These are phyloP conservation scores for Coregonus ussuriensis DNA, from an alignment of 2,797 vertebrate species.

Conservation along the genomic window DNA sequence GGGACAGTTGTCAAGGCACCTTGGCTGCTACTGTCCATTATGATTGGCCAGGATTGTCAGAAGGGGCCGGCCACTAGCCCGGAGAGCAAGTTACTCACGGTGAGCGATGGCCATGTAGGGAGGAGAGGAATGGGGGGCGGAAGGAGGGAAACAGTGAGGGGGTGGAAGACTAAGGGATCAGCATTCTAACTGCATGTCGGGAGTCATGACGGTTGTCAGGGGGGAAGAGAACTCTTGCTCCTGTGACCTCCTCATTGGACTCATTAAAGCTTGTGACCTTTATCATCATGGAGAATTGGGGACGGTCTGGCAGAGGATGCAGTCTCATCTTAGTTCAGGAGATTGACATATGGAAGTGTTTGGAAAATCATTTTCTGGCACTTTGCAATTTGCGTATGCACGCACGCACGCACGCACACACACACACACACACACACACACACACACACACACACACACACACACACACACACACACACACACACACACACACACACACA, in stretches of 20 bases:
- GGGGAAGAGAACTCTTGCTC: constrained; percentile 52
- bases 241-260: constrained; percentile 55
- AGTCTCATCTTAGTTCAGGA: constrained; percentile 35
- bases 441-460: no score
- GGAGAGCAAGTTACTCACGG: constrained; percentile 67
- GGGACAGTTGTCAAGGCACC: constrained; percentile 63
- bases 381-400: no score
- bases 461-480: no score
- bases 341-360: constrained; percentile 7
- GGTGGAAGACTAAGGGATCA: constrained; percentile 52
- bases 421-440: no score
- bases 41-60: constrained; percentile 66
- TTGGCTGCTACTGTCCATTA: constrained; percentile 63
- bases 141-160: constrained; percentile 29
- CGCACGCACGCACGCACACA: no score
- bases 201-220: constrained; percentile 56
- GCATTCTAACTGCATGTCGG: constrained; percentile 60
- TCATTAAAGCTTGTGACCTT: constrained; percentile 21
- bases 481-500: no score
- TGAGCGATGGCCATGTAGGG: constrained; percentile 64
- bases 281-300: constrained; percentile 36
- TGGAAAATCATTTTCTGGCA: not conserved
- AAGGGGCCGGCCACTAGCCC: constrained; percentile 60
- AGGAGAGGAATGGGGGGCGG: constrained; percentile 22
- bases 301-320: constrained; percentile 4